Evolutionary conservation across 2,113 vertebrate genomes (phyloP), one percentile per base, ranked within the genome.

Genomic region (Megaceryle maxima): DNA sequence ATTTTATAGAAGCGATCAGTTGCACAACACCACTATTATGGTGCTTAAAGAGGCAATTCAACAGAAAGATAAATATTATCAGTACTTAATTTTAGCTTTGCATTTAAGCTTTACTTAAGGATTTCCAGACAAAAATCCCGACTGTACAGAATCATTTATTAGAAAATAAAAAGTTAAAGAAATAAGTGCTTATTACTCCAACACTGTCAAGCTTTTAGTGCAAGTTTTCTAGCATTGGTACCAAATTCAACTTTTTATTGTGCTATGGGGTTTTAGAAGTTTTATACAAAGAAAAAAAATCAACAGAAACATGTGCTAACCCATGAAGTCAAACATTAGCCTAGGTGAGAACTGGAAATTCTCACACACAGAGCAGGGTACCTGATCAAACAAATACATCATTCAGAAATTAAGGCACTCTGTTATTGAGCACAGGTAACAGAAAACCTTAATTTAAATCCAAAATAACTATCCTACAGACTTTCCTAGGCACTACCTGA

Each of bases 51-150:
- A 85, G 28, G 31, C 83, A 63, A 91, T 91, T 87, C 64, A 95
- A 92, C 80, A 95, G 37, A 95, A 95, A 88, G 72, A 90, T 92
- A 93, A 97, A 96, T 86, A 95, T 96, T 84, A 95, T 92, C 92
- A 88, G 44, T 80, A 89, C 33, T 87, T 91, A 29, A 82, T 81
- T 87, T 86, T 53, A 90, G 87, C 83, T 95, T 96, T 51, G 26
- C 43, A 87, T 92, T 80, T 75, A 96, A 91, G 88, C 78, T 87
- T 60, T 55, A 35, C 15, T 74, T 50, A 83, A 78, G 62, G 51
- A 87, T 59, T 91, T 95, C 60, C 88, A 91, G 66, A 78, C 31
- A 91, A 93, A 95, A 92, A 83, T 87, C 60, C 63, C 37, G 82
- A 53, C 62, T 53, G 8, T 68, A 68, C 8, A 84, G 66, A 94